Base-by-base conservation (phyloP, 2,797 vertebrate species). In the Leptoclinus maculatus region DNA sequence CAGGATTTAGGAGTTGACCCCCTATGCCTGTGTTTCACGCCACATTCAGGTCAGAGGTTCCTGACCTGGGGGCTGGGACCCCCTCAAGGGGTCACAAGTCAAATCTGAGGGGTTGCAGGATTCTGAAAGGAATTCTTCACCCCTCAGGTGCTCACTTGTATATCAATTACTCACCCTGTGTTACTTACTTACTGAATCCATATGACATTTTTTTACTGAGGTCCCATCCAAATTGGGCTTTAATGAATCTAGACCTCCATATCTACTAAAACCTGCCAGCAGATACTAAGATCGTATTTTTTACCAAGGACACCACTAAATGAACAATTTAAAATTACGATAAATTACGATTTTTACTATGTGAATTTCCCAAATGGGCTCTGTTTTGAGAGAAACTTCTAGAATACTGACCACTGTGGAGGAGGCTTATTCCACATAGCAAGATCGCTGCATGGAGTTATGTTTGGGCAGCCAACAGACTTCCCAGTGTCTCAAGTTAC, bases 401-500 rank as follows among this genome's bases (percentile, higher is more conserved):
- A 29, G 54, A 71, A 41, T 7, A 66, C 23, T 21, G 19, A 17
- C 32, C 2, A 21, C 8, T 41, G 23, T 73, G 16, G 34, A 82
- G 62, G 38, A 54, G 60, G 63, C 64, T 79, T 69, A 60, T 65
- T 71, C 72, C 59, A 79, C 80, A 79, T 80, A 75, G 84, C 80
- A 83, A 88, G 84, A 87, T 76, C 71, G 76, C 63, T 65, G 76
- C 74, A 67, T 66, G 74, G 78, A 86, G 89, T 90, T 94, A 87
- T 89, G 87, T 89, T 91, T 90, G 84, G 86, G 78, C 74, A n/a
- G 73, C 76, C 77, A 45, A 66, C 85, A 91, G 78, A 90, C 89
- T 93, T 93, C 84, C 86, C 90, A 82, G 82, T 51, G 71, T 92
- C 92, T 95, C 93, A 11, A 83, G 90, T 95, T 94, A 95, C 94